Evolutionary conservation across 2,113 vertebrate genomes (phyloP), one percentile per base, ranked within the genome.

Genomic region (Equus przewalskii): DNA sequence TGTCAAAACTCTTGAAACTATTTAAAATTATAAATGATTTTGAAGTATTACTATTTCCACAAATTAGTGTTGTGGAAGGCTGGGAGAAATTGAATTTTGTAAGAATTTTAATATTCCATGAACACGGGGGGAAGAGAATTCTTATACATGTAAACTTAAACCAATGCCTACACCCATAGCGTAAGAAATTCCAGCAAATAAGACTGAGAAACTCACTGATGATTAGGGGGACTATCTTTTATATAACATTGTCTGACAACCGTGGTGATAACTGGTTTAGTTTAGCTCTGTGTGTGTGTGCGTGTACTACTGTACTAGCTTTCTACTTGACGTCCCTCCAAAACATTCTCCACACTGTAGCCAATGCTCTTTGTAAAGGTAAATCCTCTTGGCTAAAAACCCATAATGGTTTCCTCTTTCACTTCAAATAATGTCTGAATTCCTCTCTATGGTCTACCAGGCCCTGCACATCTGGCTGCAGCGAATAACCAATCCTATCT

Each of bases 81-180:
- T 46, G 73, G 44, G 0, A 79, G 41, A 89, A 13, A 94, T 70
- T 54, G 73, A 56, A 95, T 81, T 92, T 46, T 84, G 19, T 51
- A 89, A 80, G 51, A 91, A 78, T 82, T 85, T 94, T 91, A 92
- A 44, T 79, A 91, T 19, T 72, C 30, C 33, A 89, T 41, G 14
- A 91, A 60, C 51, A 64, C 1, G 14, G 15, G 56, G 3, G 21
- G 54, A 87, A 88, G 22, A 85, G 6, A 91, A 95, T 58, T 94
- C 21, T 76, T 86, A 72, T 8, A 81, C 9, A 36, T 26, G 33
- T n/a, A 89, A 92, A 96, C 2, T 19, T 91, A 76, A 80, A 64
- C 9, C 33, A 72, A 36, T 76, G 24, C 5, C 36, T 78, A 41
- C 2, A 70, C 5, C 28, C 28, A 36, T 11, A 83, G 33, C 15